A percentile compares a stretch with the other conserved stretches of the same genome.
Conservation (phyloP, 2,797 vertebrate species). For the Smutsia temminckii region DNA sequence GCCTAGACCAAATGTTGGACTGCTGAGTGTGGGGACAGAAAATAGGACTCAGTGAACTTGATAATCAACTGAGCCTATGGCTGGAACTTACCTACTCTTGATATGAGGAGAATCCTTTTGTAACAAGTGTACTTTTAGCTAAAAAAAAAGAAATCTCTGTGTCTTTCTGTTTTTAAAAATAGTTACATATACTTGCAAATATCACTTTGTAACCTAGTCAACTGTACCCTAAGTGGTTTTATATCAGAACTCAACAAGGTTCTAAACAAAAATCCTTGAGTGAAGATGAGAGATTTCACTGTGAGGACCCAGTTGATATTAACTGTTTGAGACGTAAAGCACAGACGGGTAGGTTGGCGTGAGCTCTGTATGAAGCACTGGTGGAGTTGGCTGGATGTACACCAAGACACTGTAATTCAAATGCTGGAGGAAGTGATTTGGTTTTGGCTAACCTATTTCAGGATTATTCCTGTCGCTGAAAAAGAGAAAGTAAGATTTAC, state of each 20-base stretch:
- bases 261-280: not conserved
- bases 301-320: not conserved
- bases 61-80: not conserved
- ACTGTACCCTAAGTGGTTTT: not conserved
- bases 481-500: not conserved
- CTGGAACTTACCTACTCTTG: not conserved
- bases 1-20: not conserved
- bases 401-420: not conserved
- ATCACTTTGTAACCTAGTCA: not conserved
- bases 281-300: slow-evolving; percentile 26
- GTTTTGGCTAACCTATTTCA: not conserved
- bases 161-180: not conserved
- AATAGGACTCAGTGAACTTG: not conserved
- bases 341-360: not conserved
- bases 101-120: not conserved
- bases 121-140: not conserved
- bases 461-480: not conserved
- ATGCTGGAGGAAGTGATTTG: slow-evolving; percentile 3
- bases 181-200: not conserved
- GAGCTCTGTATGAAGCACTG: not conserved
- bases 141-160: not conserved
- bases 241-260: slow-evolving; percentile 10
- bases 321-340: not conserved
- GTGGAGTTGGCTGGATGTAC: not conserved
- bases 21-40: not conserved